A percentile compares a stretch with the other conserved stretches of the same genome.
phyloP scores from a whole-genome alignment of 2,888 invertebrate species.

The Agelastica alni region DNA sequence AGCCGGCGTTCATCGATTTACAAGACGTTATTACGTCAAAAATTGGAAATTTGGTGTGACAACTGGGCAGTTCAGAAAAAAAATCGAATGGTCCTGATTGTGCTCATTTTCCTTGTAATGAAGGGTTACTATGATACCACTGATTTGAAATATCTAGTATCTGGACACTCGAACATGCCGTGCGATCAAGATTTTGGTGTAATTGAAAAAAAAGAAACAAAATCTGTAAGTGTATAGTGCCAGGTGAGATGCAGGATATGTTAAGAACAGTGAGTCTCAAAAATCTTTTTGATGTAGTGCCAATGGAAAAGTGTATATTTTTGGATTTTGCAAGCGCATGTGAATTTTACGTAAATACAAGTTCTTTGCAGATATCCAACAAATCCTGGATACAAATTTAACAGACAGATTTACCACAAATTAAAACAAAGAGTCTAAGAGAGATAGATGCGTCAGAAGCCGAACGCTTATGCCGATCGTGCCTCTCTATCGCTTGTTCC shows the following conservation, averaged over 20 bases:
- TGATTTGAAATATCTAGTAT: neutral
- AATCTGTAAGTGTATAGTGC: neutral
- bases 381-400: neutral
- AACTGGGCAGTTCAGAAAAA: no score
- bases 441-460: no score
- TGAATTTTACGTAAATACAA: neutral
- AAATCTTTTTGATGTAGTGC: neutral
- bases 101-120: neutral
- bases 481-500: no score
- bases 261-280: neutral
- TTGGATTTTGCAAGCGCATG: no score
- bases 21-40: no score
- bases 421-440: no score
- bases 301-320: neutral
- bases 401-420: no score
- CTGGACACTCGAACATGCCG: neutral
- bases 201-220: neutral
- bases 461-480: no score
- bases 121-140: neutral
- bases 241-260: neutral
- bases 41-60: no score
- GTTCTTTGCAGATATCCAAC: neutral
- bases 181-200: neutral
- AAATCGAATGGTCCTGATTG: neutral
- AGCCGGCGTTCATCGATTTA: no score